Evolutionary conservation across 2,888 invertebrate species (phyloP).

Genomic region (Sisyra nigra): DNA sequence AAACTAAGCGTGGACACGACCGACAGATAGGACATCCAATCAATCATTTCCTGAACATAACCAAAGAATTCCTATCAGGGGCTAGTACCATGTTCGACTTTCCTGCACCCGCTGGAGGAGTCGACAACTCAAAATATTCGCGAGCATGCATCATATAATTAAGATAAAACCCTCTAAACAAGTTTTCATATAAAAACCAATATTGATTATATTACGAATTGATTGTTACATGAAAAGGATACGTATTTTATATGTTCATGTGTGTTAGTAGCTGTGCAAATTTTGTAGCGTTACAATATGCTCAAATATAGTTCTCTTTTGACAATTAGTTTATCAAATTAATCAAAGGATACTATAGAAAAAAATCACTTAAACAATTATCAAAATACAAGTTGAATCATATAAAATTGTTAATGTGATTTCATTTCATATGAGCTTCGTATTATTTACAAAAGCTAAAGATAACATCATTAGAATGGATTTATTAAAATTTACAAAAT

Average conservation of each 20-base stretch:
- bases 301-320: not conserved
- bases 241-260: not conserved
- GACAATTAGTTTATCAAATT: too few relatives aligned
- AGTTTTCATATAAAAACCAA: too few relatives aligned
- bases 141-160: conserved; percentile 1
- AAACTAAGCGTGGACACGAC: conserved; percentile 87
- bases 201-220: not conserved
- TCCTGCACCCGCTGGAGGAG: conserved; percentile 42
- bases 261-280: not conserved
- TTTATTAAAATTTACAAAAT: too few relatives aligned
- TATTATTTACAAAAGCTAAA: too few relatives aligned
- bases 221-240: not conserved
- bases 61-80: conserved; percentile 94
- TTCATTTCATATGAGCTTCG: too few relatives aligned
- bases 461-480: too few relatives aligned
- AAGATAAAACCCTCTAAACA: too few relatives aligned
- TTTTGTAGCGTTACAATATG: not conserved
- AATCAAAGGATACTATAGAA: too few relatives aligned
- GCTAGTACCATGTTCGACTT: conserved; percentile 23
- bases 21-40: conserved; percentile 93
- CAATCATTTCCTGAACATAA: conserved; percentile 95
- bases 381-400: too few relatives aligned
- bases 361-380: too few relatives aligned
- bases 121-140: conserved; percentile 28
- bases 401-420: too few relatives aligned